A percentile compares a stretch with the other conserved stretches of the same genome.
These are phyloP conservation scores for Lacerta viridis DNA, from an alignment of 2,797 vertebrate genomes.

Conservation along the genomic window DNA sequence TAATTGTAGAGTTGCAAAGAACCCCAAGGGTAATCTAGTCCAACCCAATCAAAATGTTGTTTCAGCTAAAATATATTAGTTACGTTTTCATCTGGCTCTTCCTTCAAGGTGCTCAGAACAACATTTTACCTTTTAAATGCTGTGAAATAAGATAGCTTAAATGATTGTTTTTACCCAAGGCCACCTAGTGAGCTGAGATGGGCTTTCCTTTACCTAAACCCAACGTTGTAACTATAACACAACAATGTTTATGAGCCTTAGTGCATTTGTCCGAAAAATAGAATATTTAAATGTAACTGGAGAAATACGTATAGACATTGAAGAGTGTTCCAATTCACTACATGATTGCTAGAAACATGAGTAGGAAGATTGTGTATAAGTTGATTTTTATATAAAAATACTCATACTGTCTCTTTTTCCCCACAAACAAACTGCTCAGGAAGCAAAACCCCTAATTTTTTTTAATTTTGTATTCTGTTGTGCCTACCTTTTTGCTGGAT, in stretches of 20 bases:
- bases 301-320: not conserved
- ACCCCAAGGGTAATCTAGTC: too few relatives aligned
- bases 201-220: not conserved
- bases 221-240: not conserved
- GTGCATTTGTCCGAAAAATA: not conserved
- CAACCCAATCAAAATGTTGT: not conserved
- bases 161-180: not conserved
- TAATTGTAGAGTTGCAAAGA: too few relatives aligned
- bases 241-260: not conserved
- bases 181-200: not conserved
- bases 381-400: not conserved
- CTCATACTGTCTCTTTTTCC: not conserved
- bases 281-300: not conserved
- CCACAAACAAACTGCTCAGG: not conserved
- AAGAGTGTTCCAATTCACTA: not conserved
- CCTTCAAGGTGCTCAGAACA: not conserved
- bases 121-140: not conserved
- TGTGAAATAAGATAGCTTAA: not conserved
- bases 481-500: constrained; percentile 34
- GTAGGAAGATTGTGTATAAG: not conserved
- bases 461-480: not conserved
- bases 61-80: not conserved
- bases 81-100: not conserved
- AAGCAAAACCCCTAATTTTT: not conserved
- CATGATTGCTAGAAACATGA: not conserved